Evolutionary conservation across 92 coral and sea anemone species (phyloP).

Genomic region (Bergia sp.): DNA sequence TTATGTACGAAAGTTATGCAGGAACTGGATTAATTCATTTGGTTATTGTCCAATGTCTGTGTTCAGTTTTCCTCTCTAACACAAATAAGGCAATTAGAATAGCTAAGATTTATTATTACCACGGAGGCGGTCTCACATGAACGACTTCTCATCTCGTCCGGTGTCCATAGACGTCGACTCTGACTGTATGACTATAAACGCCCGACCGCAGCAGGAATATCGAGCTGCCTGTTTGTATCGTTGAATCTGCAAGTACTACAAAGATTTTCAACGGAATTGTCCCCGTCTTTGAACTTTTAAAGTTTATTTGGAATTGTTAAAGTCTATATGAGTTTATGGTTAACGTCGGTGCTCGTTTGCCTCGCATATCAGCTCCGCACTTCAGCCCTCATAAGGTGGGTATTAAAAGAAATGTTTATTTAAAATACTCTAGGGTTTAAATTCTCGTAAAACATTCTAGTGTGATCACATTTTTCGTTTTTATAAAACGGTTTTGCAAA

Average conservation of each 20-base stretch:
- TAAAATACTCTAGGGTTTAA: not conserved
- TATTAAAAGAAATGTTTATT: too few relatives aligned
- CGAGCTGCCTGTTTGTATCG: not conserved
- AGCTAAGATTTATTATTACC: not conserved
- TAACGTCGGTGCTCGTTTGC: not conserved
- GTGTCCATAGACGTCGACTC: not conserved
- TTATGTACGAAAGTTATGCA: not conserved
- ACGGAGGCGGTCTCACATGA: constrained; percentile 30
- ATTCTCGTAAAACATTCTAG: not conserved
- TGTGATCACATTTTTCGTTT: not conserved
- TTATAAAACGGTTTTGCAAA: not conserved
- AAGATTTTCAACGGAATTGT: not conserved
- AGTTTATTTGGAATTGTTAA: too few relatives aligned
- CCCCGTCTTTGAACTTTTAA: not conserved
- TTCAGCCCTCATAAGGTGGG: not conserved
- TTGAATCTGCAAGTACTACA: not conserved
- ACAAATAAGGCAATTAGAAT: constrained; percentile 8
- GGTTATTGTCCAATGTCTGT: not conserved
- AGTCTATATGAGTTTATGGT: too few relatives aligned
- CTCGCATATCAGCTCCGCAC: not conserved
- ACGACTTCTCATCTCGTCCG: not conserved
- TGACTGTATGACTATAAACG: not conserved
- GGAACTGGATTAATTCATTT: constrained; percentile 9
- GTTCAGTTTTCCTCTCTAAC: not conserved
- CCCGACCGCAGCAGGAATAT: not conserved